Base-by-base conservation (phyloP, 1,140 invertebrate genomes). In the Eubasilissa regina region DNA sequence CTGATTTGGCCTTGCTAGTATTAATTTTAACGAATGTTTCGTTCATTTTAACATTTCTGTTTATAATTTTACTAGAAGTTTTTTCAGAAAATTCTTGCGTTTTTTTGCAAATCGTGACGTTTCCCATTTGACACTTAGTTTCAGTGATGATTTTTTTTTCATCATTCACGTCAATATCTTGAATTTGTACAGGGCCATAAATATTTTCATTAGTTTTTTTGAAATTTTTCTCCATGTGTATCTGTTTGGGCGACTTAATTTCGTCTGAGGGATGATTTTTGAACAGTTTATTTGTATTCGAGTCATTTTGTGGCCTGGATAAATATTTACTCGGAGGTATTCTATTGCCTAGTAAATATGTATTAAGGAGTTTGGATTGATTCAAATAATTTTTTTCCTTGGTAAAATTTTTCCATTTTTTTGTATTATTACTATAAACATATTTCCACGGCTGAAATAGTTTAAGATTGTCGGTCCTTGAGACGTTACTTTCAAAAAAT, bases 401-500 rank as follows among this genome's bases (percentile, higher is more conserved):
- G 6, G 15, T 19, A 15, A 21, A 21, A 21, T 58, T 19, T 58
- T 19, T 3, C 17, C 55, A 15, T 15, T 11, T 58, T 58, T 58
- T 58, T 70, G 47, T 45, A n/a, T 43, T 77, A 56, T 78, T 78
- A 58, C 76, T 78, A 17, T 78, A 78, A 11, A 78, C 66, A 45
- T 78, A 78, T 60, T 78, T 78, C 76, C 76, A 78, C 35, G n/a
- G 64, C 58, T 78, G 64, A 70, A 17, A 70, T 4, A 78, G 45
- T 17, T 78, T 70, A 15, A 15, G 15, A 45, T 70, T 51, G 44
- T 72, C 55, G 6, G 21, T 77, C 62, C 62, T 62, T 12, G 55
- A 11, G 19, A 25, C 12, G 25, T 75, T 75, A 19, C 62, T 60
- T 43, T 25, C n/a, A 12, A 70, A 17, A 70, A 48, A 35, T 13